Evolutionary conservation across 2,888 invertebrate species (phyloP).

Genomic region (Plagodis dolabraria): DNA sequence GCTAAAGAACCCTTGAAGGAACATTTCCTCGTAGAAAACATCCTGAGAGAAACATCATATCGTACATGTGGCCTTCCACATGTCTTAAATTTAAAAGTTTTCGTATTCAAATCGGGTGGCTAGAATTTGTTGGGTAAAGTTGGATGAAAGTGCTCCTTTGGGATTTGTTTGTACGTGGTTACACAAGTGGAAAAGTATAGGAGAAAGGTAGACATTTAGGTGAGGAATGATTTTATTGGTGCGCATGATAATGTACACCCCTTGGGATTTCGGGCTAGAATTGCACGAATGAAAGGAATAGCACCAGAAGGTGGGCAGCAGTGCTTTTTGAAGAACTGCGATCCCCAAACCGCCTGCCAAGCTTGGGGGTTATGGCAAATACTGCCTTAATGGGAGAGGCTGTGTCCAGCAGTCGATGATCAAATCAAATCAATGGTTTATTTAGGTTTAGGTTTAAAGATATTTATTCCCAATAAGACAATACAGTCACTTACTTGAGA

Average conservation of each 20-base stretch:
- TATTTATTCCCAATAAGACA: too few relatives aligned
- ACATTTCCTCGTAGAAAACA: background rate
- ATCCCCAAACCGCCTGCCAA: too few relatives aligned
- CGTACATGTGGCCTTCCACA: background rate
- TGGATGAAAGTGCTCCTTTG: conserved; percentile 23
- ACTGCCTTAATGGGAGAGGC: too few relatives aligned
- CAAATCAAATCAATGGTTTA: too few relatives aligned
- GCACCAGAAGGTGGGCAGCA: too few relatives aligned
- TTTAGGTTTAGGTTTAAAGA: too few relatives aligned
- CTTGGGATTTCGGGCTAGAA: too few relatives aligned
- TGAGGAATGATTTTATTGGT: background rate
- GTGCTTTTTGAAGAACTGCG: too few relatives aligned
- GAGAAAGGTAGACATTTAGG: background rate
- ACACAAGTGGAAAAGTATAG: background rate
- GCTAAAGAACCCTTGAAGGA: conserved; percentile 11
- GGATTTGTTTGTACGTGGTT: conserved; percentile 22
- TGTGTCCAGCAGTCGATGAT: too few relatives aligned
- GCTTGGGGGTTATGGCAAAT: too few relatives aligned
- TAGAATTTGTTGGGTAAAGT: conserved; percentile 27
- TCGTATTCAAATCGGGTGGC: conserved; percentile 23
- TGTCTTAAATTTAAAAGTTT: conserved; percentile 24
- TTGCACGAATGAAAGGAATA: too few relatives aligned
- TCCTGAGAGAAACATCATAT: conserved; percentile 9
- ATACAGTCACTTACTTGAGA: too few relatives aligned
- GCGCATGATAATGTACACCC: background rate